Conservation (phyloP, 2,888 invertebrate genomes). For the Piscicola geometra region DNA sequence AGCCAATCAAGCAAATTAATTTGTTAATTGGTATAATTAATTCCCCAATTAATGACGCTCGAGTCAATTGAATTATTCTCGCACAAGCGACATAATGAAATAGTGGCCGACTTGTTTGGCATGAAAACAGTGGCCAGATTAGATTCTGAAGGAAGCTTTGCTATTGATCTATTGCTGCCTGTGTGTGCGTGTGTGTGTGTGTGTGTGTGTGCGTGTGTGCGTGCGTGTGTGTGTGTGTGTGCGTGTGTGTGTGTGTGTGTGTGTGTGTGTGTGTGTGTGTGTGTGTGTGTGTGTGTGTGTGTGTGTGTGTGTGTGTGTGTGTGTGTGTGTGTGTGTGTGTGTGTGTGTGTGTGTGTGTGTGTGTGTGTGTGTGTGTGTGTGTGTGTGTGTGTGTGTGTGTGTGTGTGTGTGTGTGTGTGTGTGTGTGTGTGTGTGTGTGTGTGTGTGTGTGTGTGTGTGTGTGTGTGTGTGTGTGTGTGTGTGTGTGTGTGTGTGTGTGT, state of each 20-base stretch:
- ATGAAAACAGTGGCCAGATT: too few species aligned
- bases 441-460: conserved; percentile 14
- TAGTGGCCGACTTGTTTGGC: too few species aligned
- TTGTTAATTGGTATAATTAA: too few species aligned
- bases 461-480: conserved; percentile 2
- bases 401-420: conserved; percentile 18
- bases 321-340: conserved; percentile 23
- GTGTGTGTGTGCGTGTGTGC: conserved; percentile 20
- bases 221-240: conserved; percentile 22
- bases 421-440: conserved; percentile 17
- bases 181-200: conserved; percentile 11
- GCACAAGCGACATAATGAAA: too few species aligned
- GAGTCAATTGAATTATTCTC: too few species aligned
- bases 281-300: conserved; percentile 23
- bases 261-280: conserved; percentile 21
- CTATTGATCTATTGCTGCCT: neutral
- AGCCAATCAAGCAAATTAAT: too few species aligned
- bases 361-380: conserved; percentile 21
- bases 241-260: conserved; percentile 19
- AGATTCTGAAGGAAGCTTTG: too few species aligned
- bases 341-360: conserved; percentile 23
- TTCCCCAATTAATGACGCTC: too few species aligned
- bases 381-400: conserved; percentile 15
- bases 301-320: conserved; percentile 23
- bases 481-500: neutral